These are phyloP conservation scores for Apomyelois bistriatella DNA, from an alignment of 2,888 invertebrate genomes.

Conservation along the genomic window DNA sequence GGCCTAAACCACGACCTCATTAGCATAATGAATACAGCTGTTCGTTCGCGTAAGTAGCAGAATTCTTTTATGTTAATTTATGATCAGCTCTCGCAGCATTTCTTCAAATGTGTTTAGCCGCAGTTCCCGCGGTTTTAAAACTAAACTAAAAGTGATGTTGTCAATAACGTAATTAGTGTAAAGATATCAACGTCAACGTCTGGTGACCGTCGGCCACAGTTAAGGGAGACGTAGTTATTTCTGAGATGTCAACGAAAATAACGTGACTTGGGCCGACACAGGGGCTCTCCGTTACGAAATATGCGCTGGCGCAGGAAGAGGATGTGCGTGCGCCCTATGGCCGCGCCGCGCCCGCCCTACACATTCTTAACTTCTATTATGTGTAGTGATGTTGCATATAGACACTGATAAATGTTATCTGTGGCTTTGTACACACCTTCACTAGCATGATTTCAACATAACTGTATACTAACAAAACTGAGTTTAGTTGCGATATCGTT, in stretches of 20 bases:
- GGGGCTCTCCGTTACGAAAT: slow-evolving; percentile 68
- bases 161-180: slow-evolving; percentile 77
- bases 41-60: slow-evolving; percentile 24
- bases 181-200: slow-evolving; percentile 73
- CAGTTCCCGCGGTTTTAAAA: slow-evolving; percentile 44
- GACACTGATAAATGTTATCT: no score
- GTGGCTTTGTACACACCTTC: no score
- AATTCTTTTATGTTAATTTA: neutral
- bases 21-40: slow-evolving; percentile 44
- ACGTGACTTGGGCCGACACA: slow-evolving; percentile 48
- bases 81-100: neutral
- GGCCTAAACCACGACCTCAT: slow-evolving; percentile 40
- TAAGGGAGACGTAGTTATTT: slow-evolving; percentile 73
- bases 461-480: neutral
- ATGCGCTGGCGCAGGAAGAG: slow-evolving; percentile 63
- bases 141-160: slow-evolving; percentile 58
- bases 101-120: neutral
- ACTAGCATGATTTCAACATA: neutral
- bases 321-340: slow-evolving; percentile 46
- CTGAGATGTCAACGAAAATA: slow-evolving; percentile 77
- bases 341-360: neutral
- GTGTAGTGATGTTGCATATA: no score
- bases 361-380: no score
- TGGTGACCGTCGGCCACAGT: slow-evolving; percentile 57
- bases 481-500: neutral